A percentile compares a stretch with the other conserved stretches of the same genome.
phyloP scores from a whole-genome alignment of 2,888 invertebrate genomes.

The Leptinotarsa peninsularis region DNA sequence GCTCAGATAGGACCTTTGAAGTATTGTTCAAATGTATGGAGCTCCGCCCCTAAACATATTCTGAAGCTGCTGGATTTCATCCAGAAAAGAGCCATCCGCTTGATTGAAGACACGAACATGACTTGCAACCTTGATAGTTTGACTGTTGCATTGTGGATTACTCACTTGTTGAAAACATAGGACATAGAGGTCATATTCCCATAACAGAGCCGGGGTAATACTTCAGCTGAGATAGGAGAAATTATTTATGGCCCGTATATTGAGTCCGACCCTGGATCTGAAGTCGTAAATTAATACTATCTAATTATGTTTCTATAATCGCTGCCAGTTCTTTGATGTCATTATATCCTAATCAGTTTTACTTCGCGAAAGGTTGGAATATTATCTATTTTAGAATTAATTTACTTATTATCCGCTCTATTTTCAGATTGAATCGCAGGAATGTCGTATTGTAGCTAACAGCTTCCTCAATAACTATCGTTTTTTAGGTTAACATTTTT shows the following conservation, averaged over 20 bases:
- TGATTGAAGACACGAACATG: too few relatives aligned
- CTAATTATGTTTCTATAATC: not conserved
- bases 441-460: not conserved
- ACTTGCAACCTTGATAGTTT: too few relatives aligned
- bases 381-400: not conserved
- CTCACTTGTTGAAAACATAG: not conserved
- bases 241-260: not conserved
- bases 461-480: constrained; percentile 3
- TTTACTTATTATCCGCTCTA: not conserved
- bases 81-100: too few relatives aligned
- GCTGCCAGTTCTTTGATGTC: not conserved
- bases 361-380: not conserved
- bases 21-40: too few relatives aligned
- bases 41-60: too few relatives aligned
- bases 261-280: constrained; percentile 7
- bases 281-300: constrained; percentile 9
- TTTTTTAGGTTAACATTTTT: not conserved
- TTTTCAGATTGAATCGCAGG: not conserved
- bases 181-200: not conserved
- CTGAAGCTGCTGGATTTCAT: too few relatives aligned
- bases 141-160: too few relatives aligned
- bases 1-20: too few relatives aligned
- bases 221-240: not conserved
- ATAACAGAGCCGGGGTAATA: not conserved
- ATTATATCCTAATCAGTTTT: not conserved